Conservation (phyloP, 2,888 invertebrate species). For the Xanthia togata region DNA sequence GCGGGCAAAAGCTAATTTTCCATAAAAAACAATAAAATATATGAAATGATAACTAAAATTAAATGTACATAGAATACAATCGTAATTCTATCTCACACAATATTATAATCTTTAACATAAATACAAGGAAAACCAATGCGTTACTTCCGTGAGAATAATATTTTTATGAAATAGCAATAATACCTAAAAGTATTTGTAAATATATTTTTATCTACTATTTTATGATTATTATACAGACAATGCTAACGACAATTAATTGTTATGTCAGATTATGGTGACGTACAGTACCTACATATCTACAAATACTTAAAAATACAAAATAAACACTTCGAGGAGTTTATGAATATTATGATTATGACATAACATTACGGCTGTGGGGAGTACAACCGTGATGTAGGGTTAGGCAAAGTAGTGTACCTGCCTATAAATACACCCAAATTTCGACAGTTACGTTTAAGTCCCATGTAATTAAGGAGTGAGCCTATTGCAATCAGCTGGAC, state of each 20-base stretch:
- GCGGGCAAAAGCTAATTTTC: too few species aligned
- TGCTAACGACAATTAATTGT: background rate
- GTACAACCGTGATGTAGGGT: too few species aligned
- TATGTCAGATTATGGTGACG: background rate
- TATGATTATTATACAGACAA: background rate
- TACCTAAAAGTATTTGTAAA: background rate
- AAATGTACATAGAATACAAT: constrained; percentile 48
- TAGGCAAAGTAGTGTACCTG: too few species aligned
- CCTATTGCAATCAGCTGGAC: too few species aligned
- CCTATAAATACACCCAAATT: too few species aligned
- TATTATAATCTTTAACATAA: constrained; percentile 35
- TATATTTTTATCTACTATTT: background rate
- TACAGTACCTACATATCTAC: background rate
- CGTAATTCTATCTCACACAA: background rate
- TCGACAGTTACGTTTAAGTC: too few species aligned
- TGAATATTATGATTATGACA: background rate
- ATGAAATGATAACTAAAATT: background rate
- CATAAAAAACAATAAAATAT: background rate
- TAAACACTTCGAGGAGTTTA: background rate
- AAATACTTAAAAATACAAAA: background rate
- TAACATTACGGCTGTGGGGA: too few species aligned
- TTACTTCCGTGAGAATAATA: constrained; percentile 59
- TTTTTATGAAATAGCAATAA: constrained; percentile 7
- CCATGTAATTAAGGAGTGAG: too few species aligned
- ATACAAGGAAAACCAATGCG: constrained; percentile 42